These are phyloP conservation scores for Mechanitis messenoides DNA, from an alignment of 2,888 invertebrate species.

Conservation along the genomic window DNA sequence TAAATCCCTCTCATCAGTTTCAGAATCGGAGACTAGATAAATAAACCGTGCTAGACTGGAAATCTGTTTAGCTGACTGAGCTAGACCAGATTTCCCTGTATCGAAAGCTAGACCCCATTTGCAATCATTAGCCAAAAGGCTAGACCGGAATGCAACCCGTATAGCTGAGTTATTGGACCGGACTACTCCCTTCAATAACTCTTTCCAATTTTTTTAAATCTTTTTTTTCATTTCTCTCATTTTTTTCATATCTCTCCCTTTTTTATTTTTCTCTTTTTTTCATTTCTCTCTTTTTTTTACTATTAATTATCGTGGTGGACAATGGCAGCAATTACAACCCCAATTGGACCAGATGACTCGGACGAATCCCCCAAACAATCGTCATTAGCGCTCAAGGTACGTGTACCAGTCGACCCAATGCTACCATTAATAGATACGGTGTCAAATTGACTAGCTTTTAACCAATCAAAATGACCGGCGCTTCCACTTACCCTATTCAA, in stretches of 20 bases:
- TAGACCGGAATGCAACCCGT: background rate
- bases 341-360: background rate
- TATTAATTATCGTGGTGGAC: background rate
- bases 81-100: slow-evolving; percentile 1
- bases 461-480: too few relatives aligned
- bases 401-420: too few relatives aligned
- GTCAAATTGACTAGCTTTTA: background rate
- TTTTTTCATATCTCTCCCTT: background rate
- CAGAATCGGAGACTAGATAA: too few relatives aligned
- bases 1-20: background rate
- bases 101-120: background rate
- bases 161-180: slow-evolving; percentile 2
- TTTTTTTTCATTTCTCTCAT: too few relatives aligned
- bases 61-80: background rate
- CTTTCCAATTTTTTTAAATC: background rate
- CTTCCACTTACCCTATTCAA: too few relatives aligned
- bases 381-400: too few relatives aligned
- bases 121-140: background rate
- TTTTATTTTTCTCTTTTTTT: too few relatives aligned
- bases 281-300: too few relatives aligned
- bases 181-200: background rate
- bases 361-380: background rate
- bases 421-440: background rate
- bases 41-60: too few relatives aligned
- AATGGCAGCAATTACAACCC: too few relatives aligned